Percentiles rank a stretch among this genome's conserved stretches.
These are phyloP conservation scores for Drepana falcataria DNA, from an alignment of 2,888 invertebrate genomes.

Conservation along the genomic window DNA sequence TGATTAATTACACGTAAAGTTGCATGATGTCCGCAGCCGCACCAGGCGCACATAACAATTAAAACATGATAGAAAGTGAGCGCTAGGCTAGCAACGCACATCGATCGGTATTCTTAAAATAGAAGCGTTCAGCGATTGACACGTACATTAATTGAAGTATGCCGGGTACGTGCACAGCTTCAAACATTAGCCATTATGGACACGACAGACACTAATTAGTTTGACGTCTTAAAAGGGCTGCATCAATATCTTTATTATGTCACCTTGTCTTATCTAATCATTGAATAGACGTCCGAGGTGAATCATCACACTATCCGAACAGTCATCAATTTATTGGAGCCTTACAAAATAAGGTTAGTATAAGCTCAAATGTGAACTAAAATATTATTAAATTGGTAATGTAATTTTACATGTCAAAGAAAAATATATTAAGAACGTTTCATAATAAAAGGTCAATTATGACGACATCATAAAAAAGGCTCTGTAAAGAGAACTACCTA, in stretches of 20 bases:
- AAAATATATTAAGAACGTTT: no score
- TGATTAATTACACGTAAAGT: slow-evolving; percentile 71
- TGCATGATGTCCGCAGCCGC: slow-evolving; percentile 52
- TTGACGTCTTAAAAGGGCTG: neutral
- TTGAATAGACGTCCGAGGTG: neutral
- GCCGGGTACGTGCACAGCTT: slow-evolving; percentile 22
- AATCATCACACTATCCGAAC: no score
- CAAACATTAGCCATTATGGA: slow-evolving; percentile 7
- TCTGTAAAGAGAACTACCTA: no score
- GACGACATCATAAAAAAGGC: no score
- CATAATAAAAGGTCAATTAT: no score
- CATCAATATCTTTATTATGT: neutral
- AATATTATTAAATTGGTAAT: no score
- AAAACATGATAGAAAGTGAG: slow-evolving; percentile 74
- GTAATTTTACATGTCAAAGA: no score
- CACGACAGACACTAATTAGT: neutral
- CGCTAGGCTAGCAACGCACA: slow-evolving; percentile 54
- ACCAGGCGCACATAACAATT: slow-evolving; percentile 68
- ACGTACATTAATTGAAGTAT: slow-evolving; percentile 50
- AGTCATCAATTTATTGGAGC: no score
- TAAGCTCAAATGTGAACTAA: no score
- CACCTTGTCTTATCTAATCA: neutral
- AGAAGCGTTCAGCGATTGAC: slow-evolving; percentile 57
- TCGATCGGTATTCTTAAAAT: slow-evolving; percentile 53
- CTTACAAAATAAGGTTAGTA: no score